Evolutionary conservation across 2,888 invertebrate species (phyloP).

Genomic region (Stictocephala bisonia): DNA sequence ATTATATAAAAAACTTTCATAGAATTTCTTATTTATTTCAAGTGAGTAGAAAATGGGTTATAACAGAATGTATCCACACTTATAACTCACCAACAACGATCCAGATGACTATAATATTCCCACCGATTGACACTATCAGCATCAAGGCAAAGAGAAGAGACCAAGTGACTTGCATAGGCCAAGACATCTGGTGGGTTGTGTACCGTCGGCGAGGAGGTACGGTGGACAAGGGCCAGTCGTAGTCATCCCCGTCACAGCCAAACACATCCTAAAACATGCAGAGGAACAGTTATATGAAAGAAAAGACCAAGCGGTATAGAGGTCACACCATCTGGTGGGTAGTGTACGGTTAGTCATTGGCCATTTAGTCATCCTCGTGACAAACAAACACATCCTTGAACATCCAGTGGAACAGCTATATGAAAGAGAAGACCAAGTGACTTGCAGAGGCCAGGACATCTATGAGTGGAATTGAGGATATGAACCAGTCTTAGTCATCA

Average conservation of each 20-base stretch:
- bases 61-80: not conserved
- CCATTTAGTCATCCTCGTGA: no score
- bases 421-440: slow-evolving; percentile 83
- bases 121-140: slow-evolving; percentile 83
- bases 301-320: no score
- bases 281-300: not conserved
- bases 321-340: no score
- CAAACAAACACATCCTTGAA: no score
- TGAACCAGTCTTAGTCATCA: slow-evolving; percentile 31
- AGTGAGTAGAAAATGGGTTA: no score
- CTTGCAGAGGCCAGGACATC: slow-evolving; percentile 73
- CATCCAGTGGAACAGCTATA: no score
- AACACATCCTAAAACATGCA: slow-evolving; percentile 26
- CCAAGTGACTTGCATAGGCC: slow-evolving; percentile 78
- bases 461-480: slow-evolving; percentile 57
- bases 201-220: slow-evolving; percentile 8
- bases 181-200: slow-evolving; percentile 69
- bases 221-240: slow-evolving; percentile 24
- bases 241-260: slow-evolving; percentile 28
- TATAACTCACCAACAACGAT: slow-evolving; percentile 81
- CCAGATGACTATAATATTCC: slow-evolving; percentile 94
- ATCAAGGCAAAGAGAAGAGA: slow-evolving; percentile 80
- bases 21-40: no score
- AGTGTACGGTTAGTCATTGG: no score
- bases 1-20: no score